Evolutionary conservation across 53 echinoderm and acorn worm species (phyloP).

Genomic region (Echinometra lucunter): DNA sequence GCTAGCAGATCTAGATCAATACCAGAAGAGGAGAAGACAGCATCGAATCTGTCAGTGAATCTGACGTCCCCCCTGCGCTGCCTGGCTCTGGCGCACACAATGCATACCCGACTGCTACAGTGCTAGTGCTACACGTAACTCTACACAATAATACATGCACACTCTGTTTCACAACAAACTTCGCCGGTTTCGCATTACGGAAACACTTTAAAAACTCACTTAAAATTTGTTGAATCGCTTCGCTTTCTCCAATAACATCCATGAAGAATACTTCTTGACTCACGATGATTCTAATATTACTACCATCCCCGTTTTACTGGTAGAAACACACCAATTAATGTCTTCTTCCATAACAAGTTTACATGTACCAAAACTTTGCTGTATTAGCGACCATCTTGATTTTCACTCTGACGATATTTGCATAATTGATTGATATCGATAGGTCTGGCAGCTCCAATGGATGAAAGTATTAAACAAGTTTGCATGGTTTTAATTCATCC

Average conservation of each 20-base stretch:
- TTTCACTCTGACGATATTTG: neutral
- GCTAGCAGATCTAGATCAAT: too few relatives aligned
- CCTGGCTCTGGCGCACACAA: neutral
- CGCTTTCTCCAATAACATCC: conserved; percentile 78
- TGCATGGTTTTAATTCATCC: neutral
- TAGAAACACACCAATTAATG: neutral
- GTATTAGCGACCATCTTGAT: conserved; percentile 15
- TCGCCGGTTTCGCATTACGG: neutral
- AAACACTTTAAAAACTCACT: conserved; percentile 65
- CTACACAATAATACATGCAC: neutral
- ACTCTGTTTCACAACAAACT: neutral
- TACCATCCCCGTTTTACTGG: neutral
- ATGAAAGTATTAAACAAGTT: neutral
- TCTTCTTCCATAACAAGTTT: conserved; percentile 23
- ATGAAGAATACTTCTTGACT: conserved; percentile 42
- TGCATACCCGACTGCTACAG: too few relatives aligned
- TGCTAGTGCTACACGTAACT: too few relatives aligned
- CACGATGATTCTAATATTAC: neutral
- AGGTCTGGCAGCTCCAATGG: neutral
- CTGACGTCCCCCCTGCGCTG: neutral
- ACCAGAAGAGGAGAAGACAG: too few relatives aligned
- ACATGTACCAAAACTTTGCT: neutral
- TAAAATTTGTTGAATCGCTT: conserved; percentile 78
- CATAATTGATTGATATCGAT: neutral
- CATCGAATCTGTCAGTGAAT: too few relatives aligned